Evolutionary conservation across 2,113 vertebrate genomes (phyloP), one percentile per base, ranked within the genome.

Genomic region (Dipodomys stephensi): DNA sequence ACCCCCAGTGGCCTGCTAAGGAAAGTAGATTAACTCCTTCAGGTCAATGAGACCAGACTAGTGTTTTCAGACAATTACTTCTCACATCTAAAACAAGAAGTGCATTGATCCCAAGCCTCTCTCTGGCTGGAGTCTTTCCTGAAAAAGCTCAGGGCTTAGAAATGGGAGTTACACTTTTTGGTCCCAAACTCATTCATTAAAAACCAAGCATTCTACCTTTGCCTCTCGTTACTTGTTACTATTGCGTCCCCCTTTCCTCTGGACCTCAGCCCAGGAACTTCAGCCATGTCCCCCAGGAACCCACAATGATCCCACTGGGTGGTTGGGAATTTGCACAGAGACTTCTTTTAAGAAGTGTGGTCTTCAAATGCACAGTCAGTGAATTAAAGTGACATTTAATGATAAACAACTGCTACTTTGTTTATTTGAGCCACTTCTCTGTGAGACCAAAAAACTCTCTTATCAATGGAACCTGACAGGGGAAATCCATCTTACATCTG

Each of bases 161-260:
- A 68, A 92, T 44, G 62, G n/a, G 69, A 87, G 10, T 87, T 76
- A 88, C n/a, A 64, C 2, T 86, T 79, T 83, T 25, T 44, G 32
- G 84, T 64, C 5, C 74, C 86, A 93, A 93, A 74, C 25, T 39
- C 53, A 35, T 16, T 91, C 82, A 93, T 35, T 90, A 60, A 69
- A 87, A 39, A 65, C 7, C 57, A 22, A 69, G 20, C 4, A 2
- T 65, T 78, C 71, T 49, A n/a, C 62, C 10, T 7, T 11, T 49
- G 71, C 32, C 65, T 23, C 46, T 4, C 15, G 74, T 19, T n/a
- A 71, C 30, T 77, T 62, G 49, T 67, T 53, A 44, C 1, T 7
- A 20, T 15, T 65, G 57, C n/a, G 4, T 22, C 76, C 57, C 73
- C 57, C 23, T 46, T 82, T 25, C 16, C 32, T 72, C 67, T 22